Percentiles rank a stretch among this genome's conserved stretches.
Evolutionary conservation across 64 coral and sea anemone genomes (phyloP).

Genomic region (Acropora yongei): DNA sequence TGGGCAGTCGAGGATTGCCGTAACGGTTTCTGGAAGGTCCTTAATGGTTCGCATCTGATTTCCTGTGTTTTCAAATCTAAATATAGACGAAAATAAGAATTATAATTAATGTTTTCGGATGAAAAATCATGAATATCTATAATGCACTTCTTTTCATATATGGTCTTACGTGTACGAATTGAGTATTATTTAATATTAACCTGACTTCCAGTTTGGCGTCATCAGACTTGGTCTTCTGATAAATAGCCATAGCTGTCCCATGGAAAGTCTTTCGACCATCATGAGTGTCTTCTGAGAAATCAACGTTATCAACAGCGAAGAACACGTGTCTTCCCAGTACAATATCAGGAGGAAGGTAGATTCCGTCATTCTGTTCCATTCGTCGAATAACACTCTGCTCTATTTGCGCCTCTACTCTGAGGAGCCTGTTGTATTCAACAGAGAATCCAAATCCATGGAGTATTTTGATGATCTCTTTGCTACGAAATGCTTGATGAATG

Average conservation of each 20-base stretch:
- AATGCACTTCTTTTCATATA: neutral
- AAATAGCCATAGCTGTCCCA: conserved; percentile 33
- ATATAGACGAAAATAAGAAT: neutral
- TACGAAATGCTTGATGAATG: too few relatives aligned
- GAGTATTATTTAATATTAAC: conserved; percentile 12
- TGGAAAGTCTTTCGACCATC: neutral
- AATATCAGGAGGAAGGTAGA: conserved; percentile 62
- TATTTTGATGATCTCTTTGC: too few relatives aligned
- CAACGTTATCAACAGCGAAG: conserved; percentile 57
- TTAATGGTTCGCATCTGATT: conserved; percentile 19
- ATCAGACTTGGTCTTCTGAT: conserved; percentile 31
- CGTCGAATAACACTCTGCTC: conserved; percentile 28
- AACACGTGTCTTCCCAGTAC: conserved; percentile 58
- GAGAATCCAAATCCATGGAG: too few relatives aligned
- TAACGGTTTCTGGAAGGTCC: conserved; percentile 33
- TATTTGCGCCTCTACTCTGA: conserved; percentile 35
- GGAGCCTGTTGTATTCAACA: too few relatives aligned
- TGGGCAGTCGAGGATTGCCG: conserved; percentile 16
- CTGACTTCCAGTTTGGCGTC: conserved; percentile 44
- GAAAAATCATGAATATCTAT: neutral
- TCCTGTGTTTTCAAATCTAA: neutral
- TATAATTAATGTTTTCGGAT: neutral
- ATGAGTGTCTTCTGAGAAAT: conserved; percentile 34
- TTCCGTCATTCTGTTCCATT: conserved; percentile 21
- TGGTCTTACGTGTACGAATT: neutral